Percentiles rank a stretch among this genome's conserved stretches.
These are phyloP conservation scores for Thaleichthys pacificus DNA, from an alignment of 2,797 vertebrate genomes.

Conservation along the genomic window DNA sequence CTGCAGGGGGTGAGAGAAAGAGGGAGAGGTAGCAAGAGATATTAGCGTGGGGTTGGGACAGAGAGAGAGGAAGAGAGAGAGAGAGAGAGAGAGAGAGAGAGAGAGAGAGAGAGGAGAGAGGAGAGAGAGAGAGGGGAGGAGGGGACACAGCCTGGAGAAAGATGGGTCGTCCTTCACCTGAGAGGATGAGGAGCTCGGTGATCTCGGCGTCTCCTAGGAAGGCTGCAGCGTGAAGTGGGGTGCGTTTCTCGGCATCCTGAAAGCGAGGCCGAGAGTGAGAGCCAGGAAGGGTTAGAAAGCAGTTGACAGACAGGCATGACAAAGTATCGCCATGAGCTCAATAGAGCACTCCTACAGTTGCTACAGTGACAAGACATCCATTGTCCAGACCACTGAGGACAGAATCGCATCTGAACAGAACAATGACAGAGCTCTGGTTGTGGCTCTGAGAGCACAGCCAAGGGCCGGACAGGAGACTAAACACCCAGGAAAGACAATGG, in stretches of 20 bases:
- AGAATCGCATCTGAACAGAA: conserved; percentile 22
- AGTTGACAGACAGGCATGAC: no score
- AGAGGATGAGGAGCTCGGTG: conserved; percentile 94
- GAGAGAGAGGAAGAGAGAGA: background rate
- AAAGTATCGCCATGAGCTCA: background rate
- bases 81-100: background rate
- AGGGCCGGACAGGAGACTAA: conserved; percentile 28
- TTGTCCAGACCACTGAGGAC: conserved; percentile 20
- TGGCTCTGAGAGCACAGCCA: conserved; percentile 14
- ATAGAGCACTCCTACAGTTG: background rate
- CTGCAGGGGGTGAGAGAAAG: conserved; percentile 66
- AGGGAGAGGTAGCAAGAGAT: background rate
- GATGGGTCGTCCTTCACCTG: conserved; percentile 74
- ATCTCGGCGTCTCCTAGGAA: conserved; percentile 97
- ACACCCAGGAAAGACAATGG: conserved; percentile 24
- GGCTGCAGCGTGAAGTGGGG: conserved; percentile 91
- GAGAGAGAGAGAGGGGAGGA: background rate
- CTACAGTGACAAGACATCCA: conserved; percentile 29
- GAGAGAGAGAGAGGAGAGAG: background rate
- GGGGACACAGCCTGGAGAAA: background rate
- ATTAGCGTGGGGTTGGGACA: background rate
- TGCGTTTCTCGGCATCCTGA: conserved; percentile 93
- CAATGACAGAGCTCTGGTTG: conserved; percentile 20
- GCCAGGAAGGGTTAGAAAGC: no score
- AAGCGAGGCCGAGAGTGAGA: conserved; percentile 27